phyloP scores from a whole-genome alignment of 2,113 vertebrate genomes.

The Solea solea region DNA sequence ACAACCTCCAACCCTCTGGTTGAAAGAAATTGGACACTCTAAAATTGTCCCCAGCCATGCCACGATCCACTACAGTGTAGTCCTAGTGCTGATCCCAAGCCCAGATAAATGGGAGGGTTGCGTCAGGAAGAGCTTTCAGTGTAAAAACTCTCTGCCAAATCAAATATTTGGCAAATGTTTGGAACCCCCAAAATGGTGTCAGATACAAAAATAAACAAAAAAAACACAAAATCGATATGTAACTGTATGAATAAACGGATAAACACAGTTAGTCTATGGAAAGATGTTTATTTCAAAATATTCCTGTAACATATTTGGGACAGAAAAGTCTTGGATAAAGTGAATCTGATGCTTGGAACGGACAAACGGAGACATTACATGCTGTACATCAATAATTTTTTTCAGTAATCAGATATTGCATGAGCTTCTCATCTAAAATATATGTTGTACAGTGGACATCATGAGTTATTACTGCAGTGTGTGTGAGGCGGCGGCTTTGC shows the following conservation, averaged over 20 bases:
- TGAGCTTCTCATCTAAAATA: conserved; percentile 50
- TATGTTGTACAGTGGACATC: conserved; percentile 45
- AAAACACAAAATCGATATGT: neutral
- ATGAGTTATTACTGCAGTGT: conserved; percentile 46
- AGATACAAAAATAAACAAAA: too few relatives aligned
- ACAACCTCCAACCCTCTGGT: too few relatives aligned
- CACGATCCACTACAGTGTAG: too few relatives aligned
- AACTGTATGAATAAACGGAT: neutral
- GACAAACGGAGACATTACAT: conserved; percentile 57
- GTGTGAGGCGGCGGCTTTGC: conserved; percentile 2
- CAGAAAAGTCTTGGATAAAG: conserved; percentile 50
- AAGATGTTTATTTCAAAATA: conserved; percentile 81
- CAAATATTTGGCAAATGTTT: too few relatives aligned
- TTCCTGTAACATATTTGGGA: conserved; percentile 62
- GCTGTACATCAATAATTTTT: conserved; percentile 61
- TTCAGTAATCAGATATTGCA: conserved; percentile 54
- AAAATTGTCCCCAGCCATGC: too few relatives aligned
- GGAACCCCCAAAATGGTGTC: too few relatives aligned
- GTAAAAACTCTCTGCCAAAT: too few relatives aligned
- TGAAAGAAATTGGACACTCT: too few relatives aligned
- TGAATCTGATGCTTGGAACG: conserved; percentile 50
- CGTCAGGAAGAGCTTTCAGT: too few relatives aligned
- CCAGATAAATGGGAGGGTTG: too few relatives aligned
- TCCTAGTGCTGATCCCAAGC: too few relatives aligned
- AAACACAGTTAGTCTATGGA: conserved; percentile 40